A percentile compares a stretch with the other conserved stretches of the same genome.
phyloP scores from a whole-genome alignment of 2,888 invertebrate genomes.

The Capitulum mitella region DNA sequence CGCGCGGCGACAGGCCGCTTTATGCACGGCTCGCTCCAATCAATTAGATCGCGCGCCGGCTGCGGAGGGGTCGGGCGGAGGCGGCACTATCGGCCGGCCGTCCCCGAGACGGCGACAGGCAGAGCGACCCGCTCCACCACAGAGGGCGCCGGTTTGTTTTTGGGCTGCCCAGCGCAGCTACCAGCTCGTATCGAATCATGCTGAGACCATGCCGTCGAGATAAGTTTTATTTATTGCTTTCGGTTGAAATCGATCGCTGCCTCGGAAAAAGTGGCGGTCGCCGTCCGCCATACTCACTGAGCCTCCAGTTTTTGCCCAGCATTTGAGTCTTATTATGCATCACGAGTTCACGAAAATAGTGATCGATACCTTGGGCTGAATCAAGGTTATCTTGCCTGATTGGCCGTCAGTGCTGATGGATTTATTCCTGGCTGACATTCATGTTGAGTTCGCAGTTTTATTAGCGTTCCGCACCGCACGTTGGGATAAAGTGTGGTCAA shows the following conservation, averaged over 20 bases:
- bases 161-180: not conserved
- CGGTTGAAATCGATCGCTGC: not conserved
- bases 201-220: not conserved
- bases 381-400: not conserved
- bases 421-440: not conserved
- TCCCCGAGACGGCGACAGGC: no score
- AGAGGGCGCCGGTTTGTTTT: not conserved
- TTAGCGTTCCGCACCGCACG: not conserved
- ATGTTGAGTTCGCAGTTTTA: not conserved
- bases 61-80: no score
- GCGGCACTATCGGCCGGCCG: no score
- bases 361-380: not conserved
- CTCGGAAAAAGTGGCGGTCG: not conserved
- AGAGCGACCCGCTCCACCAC: no score
- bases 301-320: not conserved
- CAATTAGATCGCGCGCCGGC: not conserved
- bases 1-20: not conserved
- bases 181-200: slow-evolving; percentile 2
- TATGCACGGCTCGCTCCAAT: not conserved
- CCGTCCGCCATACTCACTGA: not conserved
- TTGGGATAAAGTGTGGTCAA: not conserved
- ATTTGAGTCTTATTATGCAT: not conserved
- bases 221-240: slow-evolving; percentile 12
- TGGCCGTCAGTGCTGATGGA: not conserved
- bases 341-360: not conserved